Conservation (phyloP, 2,113 vertebrate species). For the Rousettus leschenaultii region DNA sequence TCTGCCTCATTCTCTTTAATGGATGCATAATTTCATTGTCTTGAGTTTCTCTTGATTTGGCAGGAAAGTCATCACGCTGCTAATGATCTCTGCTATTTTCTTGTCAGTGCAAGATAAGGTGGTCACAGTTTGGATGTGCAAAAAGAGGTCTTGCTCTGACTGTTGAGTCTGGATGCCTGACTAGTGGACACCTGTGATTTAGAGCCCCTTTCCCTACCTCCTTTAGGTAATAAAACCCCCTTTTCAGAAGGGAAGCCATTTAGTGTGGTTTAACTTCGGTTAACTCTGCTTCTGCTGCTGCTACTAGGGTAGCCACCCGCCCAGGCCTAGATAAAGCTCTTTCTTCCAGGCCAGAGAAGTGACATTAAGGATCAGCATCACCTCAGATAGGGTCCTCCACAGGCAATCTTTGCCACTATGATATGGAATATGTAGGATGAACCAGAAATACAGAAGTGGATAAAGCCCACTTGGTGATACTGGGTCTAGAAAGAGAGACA, state of each 20-base stretch:
- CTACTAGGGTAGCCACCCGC: background rate
- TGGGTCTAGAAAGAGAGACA: background rate
- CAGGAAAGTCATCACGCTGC: slow-evolving; percentile 26
- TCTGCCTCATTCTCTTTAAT: background rate
- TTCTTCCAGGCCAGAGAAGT: background rate
- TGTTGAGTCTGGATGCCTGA: background rate
- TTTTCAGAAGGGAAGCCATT: background rate
- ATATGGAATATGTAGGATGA: background rate
- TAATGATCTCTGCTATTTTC: slow-evolving; percentile 48
- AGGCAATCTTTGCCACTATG: background rate
- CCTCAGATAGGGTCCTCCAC: background rate
- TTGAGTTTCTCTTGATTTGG: slow-evolving; percentile 43
- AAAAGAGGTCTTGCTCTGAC: background rate
- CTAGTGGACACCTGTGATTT: background rate
- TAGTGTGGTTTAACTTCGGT: background rate
- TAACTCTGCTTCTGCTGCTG: background rate
- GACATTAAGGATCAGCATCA: background rate
- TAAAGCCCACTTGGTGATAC: background rate
- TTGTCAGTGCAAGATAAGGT: background rate
- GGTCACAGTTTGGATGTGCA: background rate
- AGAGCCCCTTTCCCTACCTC: background rate
- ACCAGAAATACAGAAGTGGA: background rate
- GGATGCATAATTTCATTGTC: slow-evolving; percentile 47
- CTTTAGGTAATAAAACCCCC: background rate
- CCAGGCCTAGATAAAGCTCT: background rate